phyloP scores from a whole-genome alignment of 2,113 vertebrate genomes.

The Etheostoma spectabile region DNA sequence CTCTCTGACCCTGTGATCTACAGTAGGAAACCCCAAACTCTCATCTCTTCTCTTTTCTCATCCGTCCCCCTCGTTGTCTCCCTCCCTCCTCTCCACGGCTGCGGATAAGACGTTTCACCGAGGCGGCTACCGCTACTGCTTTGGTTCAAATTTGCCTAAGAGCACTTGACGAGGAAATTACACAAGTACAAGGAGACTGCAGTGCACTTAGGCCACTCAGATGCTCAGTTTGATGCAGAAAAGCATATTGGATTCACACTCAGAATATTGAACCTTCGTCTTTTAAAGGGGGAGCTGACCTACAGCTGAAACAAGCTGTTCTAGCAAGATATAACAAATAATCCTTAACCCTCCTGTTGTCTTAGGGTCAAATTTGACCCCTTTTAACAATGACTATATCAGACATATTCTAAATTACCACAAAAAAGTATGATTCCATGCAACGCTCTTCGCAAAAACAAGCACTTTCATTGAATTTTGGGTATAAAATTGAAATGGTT shows the following conservation, averaged over 20 bases:
- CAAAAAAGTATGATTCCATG: too few species aligned
- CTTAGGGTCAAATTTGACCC: too few species aligned
- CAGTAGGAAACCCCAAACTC: conserved; percentile 62
- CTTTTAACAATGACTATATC: too few species aligned
- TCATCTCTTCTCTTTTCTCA: conserved; percentile 34
- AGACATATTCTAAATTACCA: too few species aligned
- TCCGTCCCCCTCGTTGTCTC: background rate
- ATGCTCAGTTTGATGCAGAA: conserved; percentile 13
- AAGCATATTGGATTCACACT: conserved; percentile 13
- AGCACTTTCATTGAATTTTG: too few species aligned
- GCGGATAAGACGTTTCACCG: conserved; percentile 50
- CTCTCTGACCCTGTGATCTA: conserved; percentile 57
- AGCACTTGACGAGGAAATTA: conserved; percentile 57
- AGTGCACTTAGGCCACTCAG: conserved; percentile 23
- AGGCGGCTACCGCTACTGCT: conserved; percentile 31
- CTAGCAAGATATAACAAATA: too few species aligned
- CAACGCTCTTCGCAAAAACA: too few species aligned
- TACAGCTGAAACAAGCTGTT: too few species aligned
- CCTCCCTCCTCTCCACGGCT: conserved; percentile 48
- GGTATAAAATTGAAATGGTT: too few species aligned
- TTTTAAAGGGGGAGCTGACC: background rate
- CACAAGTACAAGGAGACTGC: conserved; percentile 35
- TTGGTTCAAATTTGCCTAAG: conserved; percentile 46
- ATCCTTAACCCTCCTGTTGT: too few species aligned
- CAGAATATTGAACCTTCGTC: too few species aligned